phyloP scores from a whole-genome alignment of 2,113 vertebrate genomes.

The Bubo bubo region DNA sequence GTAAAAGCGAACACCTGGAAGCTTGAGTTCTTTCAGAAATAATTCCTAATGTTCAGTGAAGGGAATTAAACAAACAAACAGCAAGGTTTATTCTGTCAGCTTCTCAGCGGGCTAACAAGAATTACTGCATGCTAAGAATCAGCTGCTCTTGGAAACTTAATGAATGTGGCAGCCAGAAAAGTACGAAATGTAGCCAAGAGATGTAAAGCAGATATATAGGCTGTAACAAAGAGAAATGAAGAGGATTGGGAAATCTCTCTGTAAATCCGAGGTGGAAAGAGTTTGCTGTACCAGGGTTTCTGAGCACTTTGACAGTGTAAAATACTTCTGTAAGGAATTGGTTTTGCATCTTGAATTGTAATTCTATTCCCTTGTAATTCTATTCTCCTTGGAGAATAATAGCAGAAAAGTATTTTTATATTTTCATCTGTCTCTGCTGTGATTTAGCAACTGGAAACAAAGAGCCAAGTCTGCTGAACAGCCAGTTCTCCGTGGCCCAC shows the following conservation, averaged over 20 bases:
- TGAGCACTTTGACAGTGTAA: not conserved
- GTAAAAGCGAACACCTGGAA: slow-evolving; percentile 37
- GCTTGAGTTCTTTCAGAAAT: not conserved
- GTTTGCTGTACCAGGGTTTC: not conserved
- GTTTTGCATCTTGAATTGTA: not conserved
- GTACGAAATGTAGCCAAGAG: not conserved
- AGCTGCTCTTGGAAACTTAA: slow-evolving; percentile 42
- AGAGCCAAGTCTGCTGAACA: not conserved
- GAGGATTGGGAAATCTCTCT: not conserved
- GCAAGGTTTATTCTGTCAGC: slow-evolving; percentile 51
- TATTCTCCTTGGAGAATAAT: not conserved
- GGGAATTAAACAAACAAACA: slow-evolving; percentile 53
- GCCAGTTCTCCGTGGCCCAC: not conserved
- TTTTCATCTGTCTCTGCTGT: not conserved
- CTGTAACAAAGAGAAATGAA: not conserved
- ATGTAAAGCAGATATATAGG: not conserved
- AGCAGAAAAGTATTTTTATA: not conserved
- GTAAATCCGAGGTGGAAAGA: not conserved
- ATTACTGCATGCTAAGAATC: slow-evolving; percentile 44
- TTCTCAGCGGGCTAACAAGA: slow-evolving; percentile 52
- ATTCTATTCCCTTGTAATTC: not conserved
- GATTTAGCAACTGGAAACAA: slow-evolving; percentile 2
- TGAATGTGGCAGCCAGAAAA: slow-evolving; percentile 19
- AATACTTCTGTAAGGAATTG: not conserved
- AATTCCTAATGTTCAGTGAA: slow-evolving; percentile 48